Evolutionary conservation across 1,140 invertebrate species (phyloP).

Genomic region (Panagrolaimus sp.): DNA sequence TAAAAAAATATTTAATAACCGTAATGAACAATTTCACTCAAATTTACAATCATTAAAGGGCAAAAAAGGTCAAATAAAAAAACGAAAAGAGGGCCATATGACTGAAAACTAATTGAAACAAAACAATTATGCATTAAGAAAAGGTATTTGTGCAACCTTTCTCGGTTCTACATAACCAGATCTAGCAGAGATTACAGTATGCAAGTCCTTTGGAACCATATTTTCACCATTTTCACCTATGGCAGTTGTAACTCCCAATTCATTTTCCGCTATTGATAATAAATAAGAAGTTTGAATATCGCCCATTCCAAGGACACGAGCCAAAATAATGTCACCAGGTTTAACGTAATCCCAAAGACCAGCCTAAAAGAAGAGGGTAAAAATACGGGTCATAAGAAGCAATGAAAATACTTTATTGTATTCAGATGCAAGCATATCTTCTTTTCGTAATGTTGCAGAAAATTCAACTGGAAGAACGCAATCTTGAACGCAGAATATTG

Average conservation of each 20-base stretch:
- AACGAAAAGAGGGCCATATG: too few relatives aligned
- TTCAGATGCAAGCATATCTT: constrained; percentile 44
- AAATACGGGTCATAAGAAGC: neutral
- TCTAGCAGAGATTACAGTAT: constrained; percentile 24
- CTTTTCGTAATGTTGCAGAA: constrained; percentile 45
- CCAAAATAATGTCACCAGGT: constrained; percentile 48
- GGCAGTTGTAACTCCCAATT: constrained; percentile 41
- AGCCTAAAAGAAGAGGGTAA: constrained; percentile 24
- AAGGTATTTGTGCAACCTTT: too few relatives aligned
- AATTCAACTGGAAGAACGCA: constrained; percentile 41
- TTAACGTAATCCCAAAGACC: constrained; percentile 42
- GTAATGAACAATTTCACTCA: neutral
- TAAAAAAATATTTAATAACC: too few relatives aligned
- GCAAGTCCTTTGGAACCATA: constrained; percentile 31
- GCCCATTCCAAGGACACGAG: constrained; percentile 46
- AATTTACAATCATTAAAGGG: too few relatives aligned
- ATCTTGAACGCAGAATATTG: constrained; percentile 47
- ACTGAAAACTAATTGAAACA: too few relatives aligned
- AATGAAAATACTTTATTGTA: constrained; percentile 39
- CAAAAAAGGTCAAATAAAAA: too few relatives aligned
- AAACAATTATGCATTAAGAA: too few relatives aligned
- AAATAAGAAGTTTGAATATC: constrained; percentile 47
- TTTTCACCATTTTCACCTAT: constrained; percentile 43
- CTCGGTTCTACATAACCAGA: constrained; percentile 42
- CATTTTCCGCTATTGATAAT: constrained; percentile 39